Base-by-base conservation (phyloP, 2,113 vertebrate species). In the Rutilus rutilus region DNA sequence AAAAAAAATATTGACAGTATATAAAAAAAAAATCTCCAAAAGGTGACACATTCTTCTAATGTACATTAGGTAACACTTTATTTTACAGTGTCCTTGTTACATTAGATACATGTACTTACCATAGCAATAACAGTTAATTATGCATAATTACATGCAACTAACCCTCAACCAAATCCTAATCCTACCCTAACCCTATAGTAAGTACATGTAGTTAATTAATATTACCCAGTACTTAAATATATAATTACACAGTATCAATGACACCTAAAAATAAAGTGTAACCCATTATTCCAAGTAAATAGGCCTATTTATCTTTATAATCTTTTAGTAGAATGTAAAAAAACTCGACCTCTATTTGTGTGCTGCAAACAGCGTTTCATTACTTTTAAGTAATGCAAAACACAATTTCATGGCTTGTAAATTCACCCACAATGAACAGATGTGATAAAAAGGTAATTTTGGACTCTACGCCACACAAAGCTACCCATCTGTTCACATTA, bases 401-500 rank as follows among this genome's bases (percentile, higher is more conserved):
- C 15, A 27, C 12, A 2, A 47, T 42, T 50, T 47, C n/a, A 47
- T 9, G 42, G 12, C 73, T 75, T 47, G n/a, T 75, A 25, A 75
- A 75, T 47, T 50, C 39, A 50, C 42, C 42, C 73, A 75, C 42
- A 50, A 27, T 50, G 17, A n/a, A 50, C 73, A 75, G 73, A 75
- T 75, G 73, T 75, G 73, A 75, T 25, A 75, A 75, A 42, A 75
- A 75, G 73, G 47, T 47, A 47, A 75, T 15, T 75, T 47, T 75
- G 73, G 73, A 75, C 71, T 42, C 36, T 67, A 74, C 11, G 1
- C 39, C 74, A 77, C 50, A 52, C 75, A 77, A 77, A 77, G 50
- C 50, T 33, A 21, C 9, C 27, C 75, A 77, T 77, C 47, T 77
- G 75, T 77, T 54, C 25, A 33, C 47, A 30, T 77, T 21, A 50